phyloP scores from a whole-genome alignment of 2,797 vertebrate species.

The Pipistrellus pygmaeus region DNA sequence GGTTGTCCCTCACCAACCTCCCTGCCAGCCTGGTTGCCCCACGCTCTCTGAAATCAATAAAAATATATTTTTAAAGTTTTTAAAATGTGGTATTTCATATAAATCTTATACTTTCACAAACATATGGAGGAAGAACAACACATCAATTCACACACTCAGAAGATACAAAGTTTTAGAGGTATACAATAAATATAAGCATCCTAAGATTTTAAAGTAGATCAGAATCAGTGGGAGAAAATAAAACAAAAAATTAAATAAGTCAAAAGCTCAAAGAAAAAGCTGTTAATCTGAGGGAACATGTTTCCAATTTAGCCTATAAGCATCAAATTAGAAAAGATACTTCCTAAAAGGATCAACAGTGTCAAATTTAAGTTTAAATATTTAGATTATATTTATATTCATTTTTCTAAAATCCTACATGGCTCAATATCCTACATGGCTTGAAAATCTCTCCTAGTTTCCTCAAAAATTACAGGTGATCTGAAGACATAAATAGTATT shows the following conservation, averaged over 20 bases:
- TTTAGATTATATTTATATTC: slow-evolving; percentile 35
- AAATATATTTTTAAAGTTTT: not conserved
- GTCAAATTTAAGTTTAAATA: not conserved
- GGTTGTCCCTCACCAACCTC: no score
- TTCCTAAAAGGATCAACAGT: not conserved
- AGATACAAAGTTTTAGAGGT: slow-evolving; percentile 38
- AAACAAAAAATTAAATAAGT: not conserved
- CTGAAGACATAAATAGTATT: slow-evolving; percentile 39
- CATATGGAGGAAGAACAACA: not conserved
- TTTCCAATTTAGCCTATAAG: not conserved
- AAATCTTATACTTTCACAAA: not conserved
- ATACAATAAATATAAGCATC: not conserved
- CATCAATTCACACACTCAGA: not conserved
- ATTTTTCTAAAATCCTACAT: not conserved
- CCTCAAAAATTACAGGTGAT: slow-evolving; percentile 49
- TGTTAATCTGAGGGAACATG: not conserved
- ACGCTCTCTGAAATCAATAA: no score
- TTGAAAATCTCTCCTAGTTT: slow-evolving; percentile 17
- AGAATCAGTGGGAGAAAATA: slow-evolving; percentile 33
- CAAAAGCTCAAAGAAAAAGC: slow-evolving; percentile 35
- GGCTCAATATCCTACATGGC: not conserved
- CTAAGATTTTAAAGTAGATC: slow-evolving; percentile 55
- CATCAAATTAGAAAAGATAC: slow-evolving; percentile 44
- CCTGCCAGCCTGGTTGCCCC: no score
- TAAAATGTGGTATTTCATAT: not conserved